These are phyloP conservation scores for Mormyrus lacerda DNA, from an alignment of 2,113 vertebrate genomes.

Conservation along the genomic window DNA sequence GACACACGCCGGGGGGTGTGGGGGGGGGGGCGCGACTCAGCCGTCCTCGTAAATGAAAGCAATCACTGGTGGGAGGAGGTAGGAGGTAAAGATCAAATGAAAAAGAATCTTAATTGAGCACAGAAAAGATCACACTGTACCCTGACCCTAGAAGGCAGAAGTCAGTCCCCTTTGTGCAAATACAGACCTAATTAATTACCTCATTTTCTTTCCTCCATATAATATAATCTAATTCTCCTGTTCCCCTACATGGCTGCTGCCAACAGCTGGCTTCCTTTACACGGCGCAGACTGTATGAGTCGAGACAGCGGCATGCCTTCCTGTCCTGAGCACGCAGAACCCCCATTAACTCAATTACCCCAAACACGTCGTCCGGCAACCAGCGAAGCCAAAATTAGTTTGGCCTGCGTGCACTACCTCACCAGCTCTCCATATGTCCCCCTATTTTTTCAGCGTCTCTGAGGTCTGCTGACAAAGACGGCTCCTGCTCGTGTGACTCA, in stretches of 20 bases:
- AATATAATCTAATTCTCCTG: constrained; percentile 7
- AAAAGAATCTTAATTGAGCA: constrained; percentile 22
- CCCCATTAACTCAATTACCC: constrained; percentile 31
- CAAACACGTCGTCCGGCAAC: constrained; percentile 23
- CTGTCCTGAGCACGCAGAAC: constrained; percentile 19
- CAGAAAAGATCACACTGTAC: constrained; percentile 18
- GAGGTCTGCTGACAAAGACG: constrained; percentile 31
- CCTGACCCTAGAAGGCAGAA: constrained; percentile 12
- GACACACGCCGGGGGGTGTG: constrained; percentile 12
- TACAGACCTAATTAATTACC: constrained; percentile 16
- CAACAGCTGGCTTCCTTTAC: constrained; percentile 18
- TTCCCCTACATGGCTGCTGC: neutral
- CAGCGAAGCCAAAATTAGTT: constrained; percentile 26
- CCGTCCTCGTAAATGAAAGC: neutral
- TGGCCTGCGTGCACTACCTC: constrained; percentile 19
- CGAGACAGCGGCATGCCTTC: constrained; percentile 25
- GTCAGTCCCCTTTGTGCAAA: constrained; percentile 18
- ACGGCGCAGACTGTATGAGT: constrained; percentile 36
- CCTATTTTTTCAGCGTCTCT: constrained; percentile 26
- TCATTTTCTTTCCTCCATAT: neutral
- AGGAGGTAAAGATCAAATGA: constrained; percentile 4
- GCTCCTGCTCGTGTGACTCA: neutral
- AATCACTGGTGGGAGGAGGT: neutral
- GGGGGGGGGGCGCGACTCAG: neutral
- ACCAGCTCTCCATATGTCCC: constrained; percentile 23